phyloP scores from a whole-genome alignment of 2,797 vertebrate species.

The Setipinna tenuifilis region DNA sequence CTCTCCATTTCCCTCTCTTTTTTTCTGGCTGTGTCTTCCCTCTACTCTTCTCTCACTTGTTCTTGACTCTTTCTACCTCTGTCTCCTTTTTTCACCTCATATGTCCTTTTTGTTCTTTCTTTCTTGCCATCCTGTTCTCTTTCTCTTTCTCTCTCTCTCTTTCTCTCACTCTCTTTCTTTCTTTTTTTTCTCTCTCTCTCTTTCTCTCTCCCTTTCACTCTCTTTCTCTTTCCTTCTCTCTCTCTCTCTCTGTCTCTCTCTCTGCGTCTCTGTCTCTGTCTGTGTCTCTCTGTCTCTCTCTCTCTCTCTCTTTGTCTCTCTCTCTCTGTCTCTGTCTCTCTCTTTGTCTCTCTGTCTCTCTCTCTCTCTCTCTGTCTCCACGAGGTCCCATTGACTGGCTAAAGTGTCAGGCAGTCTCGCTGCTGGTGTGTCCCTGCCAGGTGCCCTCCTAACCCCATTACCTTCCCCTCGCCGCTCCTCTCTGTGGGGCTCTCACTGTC shows the following conservation, averaged over 20 bases:
- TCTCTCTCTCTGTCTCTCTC: not conserved
- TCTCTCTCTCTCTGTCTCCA: not conserved
- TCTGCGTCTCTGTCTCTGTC: not conserved
- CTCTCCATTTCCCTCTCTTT: too few species aligned
- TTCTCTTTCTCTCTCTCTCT: not conserved
- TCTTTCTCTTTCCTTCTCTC: too few species aligned
- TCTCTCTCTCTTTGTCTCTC: not conserved
- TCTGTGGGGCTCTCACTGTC: not conserved
- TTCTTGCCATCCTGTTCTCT: not conserved
- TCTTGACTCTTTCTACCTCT: not conserved
- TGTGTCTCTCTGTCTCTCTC: not conserved
- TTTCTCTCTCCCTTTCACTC: too few species aligned
- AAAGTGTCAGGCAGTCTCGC: not conserved
- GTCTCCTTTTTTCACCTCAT: not conserved
- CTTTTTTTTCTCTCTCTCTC: not conserved
- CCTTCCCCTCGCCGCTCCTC: slow-evolving; percentile 16
- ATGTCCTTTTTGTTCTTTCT: not conserved
- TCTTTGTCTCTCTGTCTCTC: not conserved
- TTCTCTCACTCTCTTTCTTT: not conserved
- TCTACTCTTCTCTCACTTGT: not conserved
- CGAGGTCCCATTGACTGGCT: slow-evolving; percentile 23
- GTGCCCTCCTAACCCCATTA: slow-evolving; percentile 16
- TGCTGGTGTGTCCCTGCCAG: not conserved
- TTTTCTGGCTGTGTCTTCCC: not conserved
- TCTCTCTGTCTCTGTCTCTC: not conserved